These are phyloP conservation scores for Ormyrus pomaceus DNA, from an alignment of 2,888 invertebrate species.

Conservation along the genomic window DNA sequence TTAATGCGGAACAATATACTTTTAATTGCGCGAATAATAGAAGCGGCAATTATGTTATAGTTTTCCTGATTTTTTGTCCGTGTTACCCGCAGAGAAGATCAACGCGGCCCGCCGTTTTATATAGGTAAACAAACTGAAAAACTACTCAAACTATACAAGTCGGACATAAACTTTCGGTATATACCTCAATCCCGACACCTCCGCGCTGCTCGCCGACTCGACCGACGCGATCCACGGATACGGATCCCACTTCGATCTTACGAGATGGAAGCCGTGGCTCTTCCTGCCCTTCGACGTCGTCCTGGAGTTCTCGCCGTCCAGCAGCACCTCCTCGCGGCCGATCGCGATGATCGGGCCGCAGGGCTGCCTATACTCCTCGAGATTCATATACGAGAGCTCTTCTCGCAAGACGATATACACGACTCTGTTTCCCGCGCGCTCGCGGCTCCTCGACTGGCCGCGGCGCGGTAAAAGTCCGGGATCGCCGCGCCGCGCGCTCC, in stretches of 20 bases:
- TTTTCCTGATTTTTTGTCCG: too few relatives aligned
- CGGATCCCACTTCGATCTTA: conserved; percentile 87
- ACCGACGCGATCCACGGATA: conserved; percentile 88
- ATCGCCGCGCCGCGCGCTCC: conserved; percentile 15
- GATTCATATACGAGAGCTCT: conserved; percentile 60
- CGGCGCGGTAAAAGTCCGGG: not conserved
- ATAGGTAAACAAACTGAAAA: too few relatives aligned
- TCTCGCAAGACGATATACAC: not conserved
- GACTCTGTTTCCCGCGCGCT: not conserved
- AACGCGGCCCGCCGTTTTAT: too few relatives aligned
- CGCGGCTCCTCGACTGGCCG: not conserved
- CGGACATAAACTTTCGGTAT: not conserved
- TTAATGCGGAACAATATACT: too few relatives aligned
- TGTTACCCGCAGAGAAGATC: too few relatives aligned
- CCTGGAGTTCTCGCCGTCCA: conserved; percentile 55
- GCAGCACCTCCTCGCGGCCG: conserved; percentile 59
- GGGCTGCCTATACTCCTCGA: conserved; percentile 27
- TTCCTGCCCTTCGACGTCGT: conserved; percentile 52
- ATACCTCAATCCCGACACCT: conserved; percentile 79
- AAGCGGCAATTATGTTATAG: too few relatives aligned
- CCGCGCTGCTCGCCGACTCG: conserved; percentile 80
- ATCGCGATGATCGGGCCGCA: conserved; percentile 54
- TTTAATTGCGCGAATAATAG: not conserved
- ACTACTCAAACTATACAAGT: too few relatives aligned
- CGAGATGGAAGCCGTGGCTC: conserved; percentile 84